A percentile compares a stretch with the other conserved stretches of the same genome.
phyloP scores from a whole-genome alignment of 2,888 invertebrate genomes.

The Chironomus tentans region DNA sequence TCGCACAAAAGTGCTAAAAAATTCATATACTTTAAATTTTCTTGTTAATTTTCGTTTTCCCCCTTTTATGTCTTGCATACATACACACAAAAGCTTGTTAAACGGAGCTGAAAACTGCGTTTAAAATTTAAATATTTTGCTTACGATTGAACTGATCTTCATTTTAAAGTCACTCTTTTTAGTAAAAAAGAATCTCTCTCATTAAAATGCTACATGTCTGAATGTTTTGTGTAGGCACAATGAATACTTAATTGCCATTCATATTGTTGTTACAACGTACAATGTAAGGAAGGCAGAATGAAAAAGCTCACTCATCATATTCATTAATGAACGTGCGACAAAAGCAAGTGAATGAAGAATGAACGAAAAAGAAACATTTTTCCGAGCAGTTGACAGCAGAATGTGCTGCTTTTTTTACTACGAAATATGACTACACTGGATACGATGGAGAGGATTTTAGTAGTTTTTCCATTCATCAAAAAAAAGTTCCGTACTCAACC shows the following conservation, averaged over 20 bases:
- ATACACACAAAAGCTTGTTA: neutral
- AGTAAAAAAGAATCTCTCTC: neutral
- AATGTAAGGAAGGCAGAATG: neutral
- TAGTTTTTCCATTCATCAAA: slow-evolving; percentile 6
- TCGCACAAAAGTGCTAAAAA: neutral
- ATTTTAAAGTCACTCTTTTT: neutral
- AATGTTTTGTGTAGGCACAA: neutral
- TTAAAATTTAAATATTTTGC: slow-evolving; percentile 14
- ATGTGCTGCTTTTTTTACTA: neutral
- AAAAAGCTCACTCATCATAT: neutral
- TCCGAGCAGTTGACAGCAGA: too few species aligned
- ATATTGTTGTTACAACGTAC: neutral
- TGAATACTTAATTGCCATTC: neutral
- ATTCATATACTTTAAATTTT: neutral
- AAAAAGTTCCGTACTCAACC: neutral
- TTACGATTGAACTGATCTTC: neutral
- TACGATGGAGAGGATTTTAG: neutral
- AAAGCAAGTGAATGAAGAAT: neutral
- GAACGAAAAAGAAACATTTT: neutral
- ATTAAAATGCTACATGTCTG: neutral
- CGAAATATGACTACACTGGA: neutral
- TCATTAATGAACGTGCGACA: neutral
- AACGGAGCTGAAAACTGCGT: slow-evolving; percentile 8
- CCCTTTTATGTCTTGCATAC: neutral
- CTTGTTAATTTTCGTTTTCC: too few species aligned